phyloP scores from a whole-genome alignment of 2,888 invertebrate species.

The Atethmia centrago region DNA sequence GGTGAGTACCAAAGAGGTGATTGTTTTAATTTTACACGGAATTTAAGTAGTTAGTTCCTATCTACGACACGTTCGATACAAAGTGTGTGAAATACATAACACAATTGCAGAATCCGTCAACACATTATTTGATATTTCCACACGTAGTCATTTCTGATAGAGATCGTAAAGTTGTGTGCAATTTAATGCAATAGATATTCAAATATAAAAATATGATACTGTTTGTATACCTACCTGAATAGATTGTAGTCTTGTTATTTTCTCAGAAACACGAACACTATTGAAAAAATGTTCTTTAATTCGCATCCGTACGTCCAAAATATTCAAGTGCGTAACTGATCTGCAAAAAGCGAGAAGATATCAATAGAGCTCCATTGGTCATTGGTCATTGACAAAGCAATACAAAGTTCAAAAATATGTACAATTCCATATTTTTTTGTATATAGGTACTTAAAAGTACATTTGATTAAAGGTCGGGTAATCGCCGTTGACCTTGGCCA shows the following conservation, averaged over 20 bases:
- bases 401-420: conserved; percentile 20
- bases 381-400: background rate
- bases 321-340: background rate
- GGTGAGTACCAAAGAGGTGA: background rate
- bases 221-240: background rate
- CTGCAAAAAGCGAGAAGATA: background rate
- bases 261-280: background rate
- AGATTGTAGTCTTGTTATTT: background rate
- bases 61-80: background rate
- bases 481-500: no score
- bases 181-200: background rate
- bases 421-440: background rate
- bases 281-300: background rate
- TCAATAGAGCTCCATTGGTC: background rate
- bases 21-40: conserved; percentile 11
- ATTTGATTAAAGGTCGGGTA: no score
- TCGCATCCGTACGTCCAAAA: conserved; percentile 4
- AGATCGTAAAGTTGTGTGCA: conserved; percentile 10
- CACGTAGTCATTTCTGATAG: conserved; percentile 29
- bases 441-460: no score
- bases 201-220: background rate
- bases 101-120: conserved; percentile 43
- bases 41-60: conserved; percentile 18
- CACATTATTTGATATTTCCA: conserved; percentile 40
- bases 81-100: conserved; percentile 28